Base-by-base conservation (phyloP, 2,888 invertebrate genomes). In the Perithous albicinctus region DNA sequence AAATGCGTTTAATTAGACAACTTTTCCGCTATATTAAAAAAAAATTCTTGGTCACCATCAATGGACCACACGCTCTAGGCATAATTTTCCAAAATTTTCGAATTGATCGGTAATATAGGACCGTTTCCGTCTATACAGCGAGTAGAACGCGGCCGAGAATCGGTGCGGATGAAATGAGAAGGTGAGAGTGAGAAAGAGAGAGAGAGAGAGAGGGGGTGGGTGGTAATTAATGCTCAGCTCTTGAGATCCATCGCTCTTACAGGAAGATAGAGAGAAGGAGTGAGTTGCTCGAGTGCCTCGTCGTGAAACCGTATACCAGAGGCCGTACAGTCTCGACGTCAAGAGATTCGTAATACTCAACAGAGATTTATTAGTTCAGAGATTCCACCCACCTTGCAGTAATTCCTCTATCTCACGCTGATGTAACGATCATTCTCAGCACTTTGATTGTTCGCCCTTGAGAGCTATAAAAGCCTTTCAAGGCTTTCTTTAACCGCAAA, bases 211-310 rank as follows among this genome's bases (percentile, higher is more conserved):
- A n/a, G n/a, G n/a, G n/a, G n/a, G n/a, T n/a, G n/a, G 35, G 61
- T 38, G 12, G 59, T 78, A 78, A 78, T 78, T 78, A 78, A 78
- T 72, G 73, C 78, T 41, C 43, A 20, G 56, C 73, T 67, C 51
- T 67, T 48, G 61, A 67, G 78, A 79, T 79, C 51, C 78, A 67
- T 79, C 73, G 78, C 61, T 79, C 73, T 41, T 23, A 23, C 59
- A 46, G 12, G 23, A 69, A 56, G 48, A 18, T 18, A 48, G 54
- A 23, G 41, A 41, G 29, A 38, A 26, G 10, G 32, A 54, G 63
- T 18, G 56, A 78, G 48, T 26, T 72, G 64, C 54, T 78, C 56
- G 46, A 54, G 56, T 43, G 43, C 67, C 51, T 61, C 67, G 41
- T 35, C 67, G 56, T 76, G 67, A 46, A 76, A 67, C 59, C 67